Evolutionary conservation across 2,113 vertebrate genomes (phyloP).

Genomic region (Cryptoleucopteryx plumbea): DNA sequence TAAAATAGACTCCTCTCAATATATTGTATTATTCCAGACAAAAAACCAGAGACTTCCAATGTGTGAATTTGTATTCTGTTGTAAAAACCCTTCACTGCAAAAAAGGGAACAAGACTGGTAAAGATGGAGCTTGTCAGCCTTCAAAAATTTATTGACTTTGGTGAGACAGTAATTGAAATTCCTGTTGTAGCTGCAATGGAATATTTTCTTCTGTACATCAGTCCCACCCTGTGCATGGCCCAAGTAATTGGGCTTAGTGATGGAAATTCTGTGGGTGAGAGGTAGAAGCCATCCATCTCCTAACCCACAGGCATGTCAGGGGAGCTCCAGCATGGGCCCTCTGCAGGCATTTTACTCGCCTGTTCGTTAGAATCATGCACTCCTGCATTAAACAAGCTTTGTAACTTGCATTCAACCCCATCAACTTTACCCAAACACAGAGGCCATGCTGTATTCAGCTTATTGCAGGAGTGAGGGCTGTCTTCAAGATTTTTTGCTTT

Average conservation of each 20-base stretch:
- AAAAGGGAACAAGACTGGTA: background rate
- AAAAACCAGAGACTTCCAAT: background rate
- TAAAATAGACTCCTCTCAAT: background rate
- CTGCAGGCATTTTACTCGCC: background rate
- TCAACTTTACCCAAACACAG: background rate
- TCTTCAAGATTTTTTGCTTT: background rate
- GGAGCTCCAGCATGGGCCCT: background rate
- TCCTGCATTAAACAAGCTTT: background rate
- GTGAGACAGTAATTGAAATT: background rate
- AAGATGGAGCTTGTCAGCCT: background rate
- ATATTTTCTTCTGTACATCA: background rate
- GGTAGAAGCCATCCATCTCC: background rate
- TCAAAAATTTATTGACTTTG: background rate
- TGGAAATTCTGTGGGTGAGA: background rate
- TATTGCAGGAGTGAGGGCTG: background rate
- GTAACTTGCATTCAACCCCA: background rate
- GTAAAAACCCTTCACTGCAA: background rate
- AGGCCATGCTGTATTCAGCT: background rate
- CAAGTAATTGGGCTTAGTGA: background rate
- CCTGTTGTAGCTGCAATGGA: background rate
- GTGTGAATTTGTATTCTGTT: background rate
- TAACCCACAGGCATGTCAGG: background rate
- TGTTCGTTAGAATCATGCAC: background rate
- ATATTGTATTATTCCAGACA: background rate
- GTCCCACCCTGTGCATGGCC: background rate